These are phyloP conservation scores for Caenorhabditis sulstoni DNA, from an alignment of 2,888 invertebrate species.

Conservation along the genomic window DNA sequence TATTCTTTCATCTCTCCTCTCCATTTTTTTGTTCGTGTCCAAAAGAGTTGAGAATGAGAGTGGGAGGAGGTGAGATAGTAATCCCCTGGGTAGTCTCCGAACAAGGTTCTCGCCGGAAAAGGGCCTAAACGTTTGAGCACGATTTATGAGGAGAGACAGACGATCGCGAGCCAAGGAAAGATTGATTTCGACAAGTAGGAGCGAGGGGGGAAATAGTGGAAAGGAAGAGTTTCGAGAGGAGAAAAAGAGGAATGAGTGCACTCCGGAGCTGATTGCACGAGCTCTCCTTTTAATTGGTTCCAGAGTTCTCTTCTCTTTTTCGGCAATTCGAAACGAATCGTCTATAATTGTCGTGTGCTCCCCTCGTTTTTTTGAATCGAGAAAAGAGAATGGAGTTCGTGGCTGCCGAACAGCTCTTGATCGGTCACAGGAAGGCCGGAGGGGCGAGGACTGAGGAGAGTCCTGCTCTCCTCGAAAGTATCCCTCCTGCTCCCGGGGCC, in stretches of 20 bases:
- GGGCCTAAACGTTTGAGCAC: constrained; percentile 38
- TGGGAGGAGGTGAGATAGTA: constrained; percentile 42
- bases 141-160: constrained; percentile 40
- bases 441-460: constrained; percentile 7
- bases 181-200: constrained; percentile 39
- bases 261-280: constrained; percentile 37
- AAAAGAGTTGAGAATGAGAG: not conserved
- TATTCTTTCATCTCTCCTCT: constrained; percentile 45
- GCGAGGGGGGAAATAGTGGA: not conserved
- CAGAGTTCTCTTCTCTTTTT: constrained; percentile 20
- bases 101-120: constrained; percentile 41
- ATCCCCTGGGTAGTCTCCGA: constrained; percentile 40
- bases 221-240: not conserved
- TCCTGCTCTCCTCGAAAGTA: constrained; percentile 31
- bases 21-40: constrained; percentile 20
- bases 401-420: no score
- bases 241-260: constrained; percentile 22
- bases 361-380: not conserved
- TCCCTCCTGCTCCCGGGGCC: constrained; percentile 10
- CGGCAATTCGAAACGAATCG: not conserved
- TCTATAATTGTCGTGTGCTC: not conserved
- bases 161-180: constrained; percentile 4
- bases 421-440: constrained; percentile 19
- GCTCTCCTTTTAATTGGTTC: constrained; percentile 43
- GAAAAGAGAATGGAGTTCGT: not conserved